A percentile compares a stretch with the other conserved stretches of the same genome.
phyloP scores from a whole-genome alignment of 2,797 vertebrate species.

The Thunnus albacares region DNA sequence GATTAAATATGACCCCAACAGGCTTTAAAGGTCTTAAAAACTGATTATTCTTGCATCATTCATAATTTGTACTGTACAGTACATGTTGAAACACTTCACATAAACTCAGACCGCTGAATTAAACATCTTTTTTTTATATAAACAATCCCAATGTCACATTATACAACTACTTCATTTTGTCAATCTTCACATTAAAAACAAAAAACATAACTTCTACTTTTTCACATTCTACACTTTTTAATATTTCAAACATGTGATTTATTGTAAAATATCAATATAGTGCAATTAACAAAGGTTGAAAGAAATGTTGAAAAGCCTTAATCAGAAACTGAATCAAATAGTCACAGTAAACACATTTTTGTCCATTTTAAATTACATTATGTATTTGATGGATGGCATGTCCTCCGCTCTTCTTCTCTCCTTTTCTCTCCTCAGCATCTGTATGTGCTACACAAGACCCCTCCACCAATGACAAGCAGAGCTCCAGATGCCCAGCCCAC shows the following conservation, averaged over 20 bases:
- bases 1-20: not conserved
- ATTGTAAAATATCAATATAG: not conserved
- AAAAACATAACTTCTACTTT: not conserved
- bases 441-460: constrained; percentile 78
- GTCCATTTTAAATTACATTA: not conserved
- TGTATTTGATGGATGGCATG: not conserved
- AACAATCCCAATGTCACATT: not conserved
- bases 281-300: constrained; percentile 29
- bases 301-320: constrained; percentile 4
- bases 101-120: not conserved
- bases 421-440: constrained; percentile 66
- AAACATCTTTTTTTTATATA: not conserved
- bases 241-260: constrained; percentile 3
- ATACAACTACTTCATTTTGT: constrained; percentile 15
- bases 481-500: constrained; percentile 84
- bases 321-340: constrained; percentile 2
- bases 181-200: constrained; percentile 9
- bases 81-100: not conserved
- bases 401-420: not conserved
- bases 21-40: not conserved
- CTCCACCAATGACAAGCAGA: constrained; percentile 84
- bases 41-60: not conserved
- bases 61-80: not conserved
- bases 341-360: constrained; percentile 3
- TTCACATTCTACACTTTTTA: not conserved